Base-by-base conservation (phyloP, 2,888 invertebrate species). In the Hydrotaea diabolus region DNA sequence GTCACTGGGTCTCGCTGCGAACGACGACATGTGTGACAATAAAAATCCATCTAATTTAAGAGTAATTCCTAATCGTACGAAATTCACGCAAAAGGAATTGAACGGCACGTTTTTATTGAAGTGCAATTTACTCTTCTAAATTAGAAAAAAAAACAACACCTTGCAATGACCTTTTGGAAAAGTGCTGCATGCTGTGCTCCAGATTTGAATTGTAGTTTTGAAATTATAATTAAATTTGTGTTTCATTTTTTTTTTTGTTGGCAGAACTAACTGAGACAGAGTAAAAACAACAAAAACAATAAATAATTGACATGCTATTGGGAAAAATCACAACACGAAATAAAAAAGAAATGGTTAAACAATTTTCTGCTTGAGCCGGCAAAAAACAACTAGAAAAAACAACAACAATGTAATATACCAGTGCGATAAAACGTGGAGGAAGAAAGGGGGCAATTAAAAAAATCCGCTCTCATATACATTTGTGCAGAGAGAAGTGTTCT, bases 141-240 rank as follows among this genome's bases (percentile, higher is more conserved):
- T 13, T n/a, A n/a, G n/a, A 39, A 39, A 8, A 13, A 3, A 39
- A 39, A n/a, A 23, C 2, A 0, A 62, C 77, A 81, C 84, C 84
- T 84, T 84, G 64, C 78, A 73, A 55, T 78, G 75, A 84, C 84
- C 84, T 84, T 77, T 84, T 77, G n/a, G 77, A 78, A 69, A 75
- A 77, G 75, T 73, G 62, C 62, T 77, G 73, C 31, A 2, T n/a
- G 31, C 59, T 74, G 39, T 59, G 36, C 46, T 69, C 69, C 69
- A 59, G 19, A 36, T 74, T 69, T 57, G 39, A 21, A 17, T 74
- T 77, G 59, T 23, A 55, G 49, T 79, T 59, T 49, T 74, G 59
- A 36, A 75, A 59, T 73, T n/a, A 69, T 73, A 80, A 77, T 80
- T 76, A 43, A 43, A 55, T 62, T 26, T 77, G 5, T 64, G 62